Percentiles rank a stretch among this genome's conserved stretches.
Evolutionary conservation across 1,140 invertebrate genomes (phyloP).

Genomic region (Pentalonia nigronervosa): DNA sequence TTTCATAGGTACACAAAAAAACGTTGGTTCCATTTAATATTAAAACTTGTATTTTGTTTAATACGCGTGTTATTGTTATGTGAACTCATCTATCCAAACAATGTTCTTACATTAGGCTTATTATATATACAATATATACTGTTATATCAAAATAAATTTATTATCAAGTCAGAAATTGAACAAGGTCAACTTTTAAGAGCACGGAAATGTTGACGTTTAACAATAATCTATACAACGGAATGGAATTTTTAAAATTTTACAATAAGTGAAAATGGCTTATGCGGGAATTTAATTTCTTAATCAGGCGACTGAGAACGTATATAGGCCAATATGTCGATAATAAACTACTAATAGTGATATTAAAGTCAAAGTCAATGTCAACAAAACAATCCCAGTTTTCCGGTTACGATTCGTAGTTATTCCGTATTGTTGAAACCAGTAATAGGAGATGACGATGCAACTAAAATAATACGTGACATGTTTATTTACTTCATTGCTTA

Average conservation of each 20-base stretch:
- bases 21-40: neutral
- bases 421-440: conserved; percentile 15
- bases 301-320: neutral
- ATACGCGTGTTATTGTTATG: neutral
- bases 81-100: neutral
- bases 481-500: neutral
- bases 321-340: neutral
- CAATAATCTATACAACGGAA: neutral
- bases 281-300: conserved; percentile 15
- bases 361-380: neutral
- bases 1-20: neutral
- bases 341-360: conserved; percentile 29
- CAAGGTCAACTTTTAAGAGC: neutral
- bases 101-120: neutral
- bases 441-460: neutral
- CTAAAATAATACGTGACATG: neutral
- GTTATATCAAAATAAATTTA: conserved; percentile 10
- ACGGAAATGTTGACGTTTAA: neutral
- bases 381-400: conserved; percentile 29
- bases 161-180: neutral
- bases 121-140: neutral
- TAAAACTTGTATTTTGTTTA: neutral
- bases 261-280: conserved; percentile 14
- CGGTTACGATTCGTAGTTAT: neutral
- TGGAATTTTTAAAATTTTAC: neutral